Conservation (phyloP, 2,888 invertebrate genomes). For the Diaphora mendica region DNA sequence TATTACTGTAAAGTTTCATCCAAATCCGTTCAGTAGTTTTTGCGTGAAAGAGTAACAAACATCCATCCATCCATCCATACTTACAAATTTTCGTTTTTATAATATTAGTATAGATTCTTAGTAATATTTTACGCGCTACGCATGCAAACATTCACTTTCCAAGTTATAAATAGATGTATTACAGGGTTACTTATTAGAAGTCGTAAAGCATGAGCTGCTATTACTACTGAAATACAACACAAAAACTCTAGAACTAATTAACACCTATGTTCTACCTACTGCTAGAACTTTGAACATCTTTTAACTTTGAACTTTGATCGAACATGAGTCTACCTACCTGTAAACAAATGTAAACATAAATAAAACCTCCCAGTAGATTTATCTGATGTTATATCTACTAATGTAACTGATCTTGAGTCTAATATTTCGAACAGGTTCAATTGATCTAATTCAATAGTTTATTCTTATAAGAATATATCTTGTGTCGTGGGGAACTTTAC, state of each 20-base stretch:
- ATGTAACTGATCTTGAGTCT: not conserved
- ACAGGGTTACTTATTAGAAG: not conserved
- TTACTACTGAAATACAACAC: not conserved
- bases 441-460: no score
- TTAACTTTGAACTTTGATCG: no score
- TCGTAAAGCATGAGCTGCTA: not conserved
- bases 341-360: not conserved
- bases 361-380: not conserved
- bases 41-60: no score
- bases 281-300: not conserved
- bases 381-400: not conserved
- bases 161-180: not conserved
- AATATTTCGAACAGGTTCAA: no score
- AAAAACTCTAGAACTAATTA: not conserved
- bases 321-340: not conserved
- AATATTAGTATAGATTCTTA: no score
- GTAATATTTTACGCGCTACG: no score
- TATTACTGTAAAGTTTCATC: no score
- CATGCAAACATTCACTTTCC: not conserved
- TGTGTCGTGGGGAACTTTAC: no score
- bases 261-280: not conserved
- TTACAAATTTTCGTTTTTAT: no score
- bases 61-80: no score
- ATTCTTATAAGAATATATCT: no score
- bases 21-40: no score